Base-by-base conservation (phyloP, 2,113 vertebrate species). In the Dicentrarchus labrax region DNA sequence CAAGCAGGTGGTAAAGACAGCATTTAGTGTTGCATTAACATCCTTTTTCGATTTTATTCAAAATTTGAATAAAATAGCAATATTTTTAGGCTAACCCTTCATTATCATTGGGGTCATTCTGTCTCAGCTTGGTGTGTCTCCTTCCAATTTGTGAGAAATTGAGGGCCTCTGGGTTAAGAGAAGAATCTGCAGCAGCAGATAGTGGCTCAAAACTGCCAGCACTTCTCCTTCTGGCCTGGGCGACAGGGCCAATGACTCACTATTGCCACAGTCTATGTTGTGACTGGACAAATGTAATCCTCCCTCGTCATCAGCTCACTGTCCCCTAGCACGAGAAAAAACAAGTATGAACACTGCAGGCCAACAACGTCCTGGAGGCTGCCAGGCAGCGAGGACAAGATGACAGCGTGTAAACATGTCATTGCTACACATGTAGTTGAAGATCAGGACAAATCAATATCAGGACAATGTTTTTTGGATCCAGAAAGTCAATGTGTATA, bases 111-210 rank as follows among this genome's bases (percentile, higher is more conserved):
- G 70, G 89, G 82, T 89, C 92, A 89, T 78, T 91, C 85, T 85
- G 82, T 54, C 67, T 86, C 79, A n/a, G 83, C 86, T 64, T 59
- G 67, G 24, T 77, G 76, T 64, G 74, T 61, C 82, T 89, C 85
- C 53, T 53, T 85, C 77, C 86, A 91, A 85, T 90, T 76, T 86
- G 83, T 83, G 87, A 89, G 89, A 92, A 92, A 92, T 91, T 88
- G 86, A 88, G 79, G 85, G 82, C 82, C 91, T 72, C 30, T 22
- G 84, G 89, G 91, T 93, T 82, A 88, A 90, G 72, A 78, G 74
- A 64, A 76, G 75, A 82, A 82, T 91, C 86, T 92, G 91, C 86
- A 76, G 73, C 57, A 87, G 62, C 80, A 87, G 91, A 92, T 90
- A 92, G 78, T 17, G 78, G 61, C 54, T 68, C 41, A 74, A 54